Base-by-base conservation (phyloP, 2,888 invertebrate species). In the Epinotia bilunana region DNA sequence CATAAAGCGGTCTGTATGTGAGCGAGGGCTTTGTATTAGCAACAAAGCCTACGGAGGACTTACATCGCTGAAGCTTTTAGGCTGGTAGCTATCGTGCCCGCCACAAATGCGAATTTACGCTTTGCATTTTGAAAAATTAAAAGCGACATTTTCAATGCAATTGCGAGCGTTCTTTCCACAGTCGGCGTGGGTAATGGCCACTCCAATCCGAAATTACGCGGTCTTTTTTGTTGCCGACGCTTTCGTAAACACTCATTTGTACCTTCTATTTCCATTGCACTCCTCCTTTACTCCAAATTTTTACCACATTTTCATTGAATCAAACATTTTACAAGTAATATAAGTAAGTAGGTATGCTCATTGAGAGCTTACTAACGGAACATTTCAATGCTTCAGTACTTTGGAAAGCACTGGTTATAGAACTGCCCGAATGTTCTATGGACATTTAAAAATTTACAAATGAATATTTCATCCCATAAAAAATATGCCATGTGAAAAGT, bases 81-180 rank as follows among this genome's bases (percentile, higher is more conserved):
- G 90, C 90, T 86, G 85, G 89, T 87, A 89, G 90, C 89, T 91
- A 89, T 89, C 88, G 87, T 89, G 83, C 88, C 88, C 84, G 80
- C 88, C 88, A 83, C 92, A 91, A 91, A 92, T 88, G 88, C 85
- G 87, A 91, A 92, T 91, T 91, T 91, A 89, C 88, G 88, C 90
- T 93, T 91, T 91, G 90, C 89, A 90, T 91, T 92, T 91, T 86
- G 90, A 91, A 91, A 92, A 92, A 92, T 91, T 91, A 91, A 92
- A 93, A 92, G 90, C 91, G 88, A 90, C 92, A 88, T 90, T 93
- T 90, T 89, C 87, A 90, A 91, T 91, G 92, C 90, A 89, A 91
- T 92, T 90, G 88, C 88, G 84, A 91, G 83, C 88, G 88, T 88
- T 91, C 89, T 90, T 90, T 89, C 85, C 86, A 84, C 89, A 89